phyloP scores from a whole-genome alignment of 2,113 vertebrate species.

The Neolamprologus brichardi region DNA sequence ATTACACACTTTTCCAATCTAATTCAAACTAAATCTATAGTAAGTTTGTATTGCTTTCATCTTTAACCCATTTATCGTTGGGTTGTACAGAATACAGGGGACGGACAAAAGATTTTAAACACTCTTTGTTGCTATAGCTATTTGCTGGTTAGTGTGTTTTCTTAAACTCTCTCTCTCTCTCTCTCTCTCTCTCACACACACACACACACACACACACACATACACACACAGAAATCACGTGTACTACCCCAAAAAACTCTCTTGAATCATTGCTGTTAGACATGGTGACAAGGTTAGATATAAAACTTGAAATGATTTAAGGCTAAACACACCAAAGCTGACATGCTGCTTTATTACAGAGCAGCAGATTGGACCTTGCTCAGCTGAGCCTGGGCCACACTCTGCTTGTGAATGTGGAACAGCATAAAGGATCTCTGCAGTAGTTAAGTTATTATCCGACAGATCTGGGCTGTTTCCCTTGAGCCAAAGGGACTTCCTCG shows the following conservation, averaged over 20 bases:
- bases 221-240: neutral
- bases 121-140: neutral
- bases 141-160: neutral
- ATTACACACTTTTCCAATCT: neutral
- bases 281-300: neutral
- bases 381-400: neutral
- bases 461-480: slow-evolving; percentile 29
- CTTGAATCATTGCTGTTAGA: neutral
- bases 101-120: neutral
- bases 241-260: neutral
- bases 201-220: neutral
- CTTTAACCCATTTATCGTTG: neutral
- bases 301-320: neutral
- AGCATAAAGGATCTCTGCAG: neutral
- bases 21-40: neutral
- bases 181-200: neutral
- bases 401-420: neutral
- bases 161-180: neutral
- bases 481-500: slow-evolving; percentile 11
- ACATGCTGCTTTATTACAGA: neutral
- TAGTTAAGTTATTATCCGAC: neutral
- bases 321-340: too few species aligned
- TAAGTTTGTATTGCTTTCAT: neutral
- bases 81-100: neutral
- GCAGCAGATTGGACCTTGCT: neutral